Evolutionary conservation across 92 coral and sea anemone genomes (phyloP), one percentile per base, ranked within the genome.

Genomic region (Porites rus): DNA sequence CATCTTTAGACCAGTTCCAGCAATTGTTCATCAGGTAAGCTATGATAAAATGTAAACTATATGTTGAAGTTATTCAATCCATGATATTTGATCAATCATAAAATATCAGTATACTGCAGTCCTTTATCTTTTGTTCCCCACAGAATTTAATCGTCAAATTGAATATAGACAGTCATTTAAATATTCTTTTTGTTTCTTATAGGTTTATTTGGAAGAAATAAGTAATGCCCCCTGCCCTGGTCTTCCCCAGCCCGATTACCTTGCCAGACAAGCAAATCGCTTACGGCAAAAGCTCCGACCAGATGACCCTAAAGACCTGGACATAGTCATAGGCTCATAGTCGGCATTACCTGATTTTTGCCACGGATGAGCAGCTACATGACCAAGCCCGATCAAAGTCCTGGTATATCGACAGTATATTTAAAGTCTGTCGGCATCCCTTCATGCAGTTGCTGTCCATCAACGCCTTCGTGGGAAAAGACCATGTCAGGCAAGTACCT

Each of bases 331-430:
- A n/a, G n/a, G 78, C 61, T 9, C 18, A 22, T 3, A 51, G 75
- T 6, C 13, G 24, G 7, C 79, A 76, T 5, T 83, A 88, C 76
- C 72, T 88, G 3, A 21, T 89, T 8, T 77, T 89, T 54, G 92
- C 92, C 58, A 84, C 92, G 0, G 69, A 84, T 11, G 16, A 78
- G 18, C 89, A 77, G 69, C 51, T 84, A 2, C 13, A 56, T 18
- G 16, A 24, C 56, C 53, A 61, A 7, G 8, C n/a, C 61, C 8
- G 10, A 7, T 16, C 83, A 3, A 78, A 77, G 60, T 14, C 63
- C 7, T 83, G 91, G 91, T 83, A 82, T 6, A 69, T 88, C 38
- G 65, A 88, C 18, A 72, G 78, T 2, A 86, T 79, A 0, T 85
- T 85, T 16, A 84, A 84, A 7, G 64, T 84, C 51, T 75, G 82